Evolutionary conservation across 2,888 invertebrate species (phyloP), one percentile per base, ranked within the genome.

Genomic region (Deilephila porcellus): DNA sequence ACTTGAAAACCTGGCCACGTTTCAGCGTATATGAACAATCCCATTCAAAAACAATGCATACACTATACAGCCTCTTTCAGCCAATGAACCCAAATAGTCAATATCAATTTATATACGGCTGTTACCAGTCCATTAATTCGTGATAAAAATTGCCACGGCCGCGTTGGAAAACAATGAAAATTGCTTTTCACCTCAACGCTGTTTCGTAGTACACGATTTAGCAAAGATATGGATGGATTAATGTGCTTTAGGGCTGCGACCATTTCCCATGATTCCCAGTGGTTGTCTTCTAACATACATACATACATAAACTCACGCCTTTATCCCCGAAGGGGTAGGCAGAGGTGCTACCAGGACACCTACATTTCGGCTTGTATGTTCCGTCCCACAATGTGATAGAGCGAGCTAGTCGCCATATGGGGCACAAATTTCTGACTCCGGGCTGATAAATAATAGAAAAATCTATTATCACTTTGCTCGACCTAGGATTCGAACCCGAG

Each of bases 121-220:
- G 81, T 76, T 81, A 76, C 76, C 77, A 75, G 76, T 74, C 74
- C 81, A 81, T 82, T 81, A 81, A 79, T 77, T 82, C 70, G 71
- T 67, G 60, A 74, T 73, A 20, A 80, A 82, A 77, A 76, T 73
- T 71, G 67, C 71, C 63, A 56, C 63, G 53, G 14, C 0, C 70
- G 53, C 71, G 6, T 45, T 19, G n/a, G 71, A 34, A 64, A 67
- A 74, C 73, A 76, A 64, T 34, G 64, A 71, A 71, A 32, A 71
- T 75, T 45, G 60, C 52, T 17, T 71, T 60, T 20, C 45, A 64
- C n/a, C n/a, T 64, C 64, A 56, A 56, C 56, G 34, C n/a, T 64
- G 20, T n/a, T 63, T 37, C 32, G 4, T 62, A 29, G 56, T 56
- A 56, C n/a, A 29, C 14, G 17, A 25, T 60, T 60, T 60, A 60